Evolutionary conservation across 2,888 invertebrate species (phyloP).

Genomic region (Formica aserva): DNA sequence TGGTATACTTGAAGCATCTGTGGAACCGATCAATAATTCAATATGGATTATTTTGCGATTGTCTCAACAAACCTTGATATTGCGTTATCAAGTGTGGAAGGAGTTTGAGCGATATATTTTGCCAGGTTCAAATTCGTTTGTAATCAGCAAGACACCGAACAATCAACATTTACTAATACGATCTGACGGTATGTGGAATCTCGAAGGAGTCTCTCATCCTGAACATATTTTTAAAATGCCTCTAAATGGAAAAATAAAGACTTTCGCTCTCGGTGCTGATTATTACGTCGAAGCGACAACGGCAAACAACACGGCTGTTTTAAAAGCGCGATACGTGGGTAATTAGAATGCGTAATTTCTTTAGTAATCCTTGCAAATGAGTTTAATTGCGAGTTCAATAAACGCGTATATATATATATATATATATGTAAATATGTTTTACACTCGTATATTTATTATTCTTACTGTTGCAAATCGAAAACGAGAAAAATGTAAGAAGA

Average conservation of each 20-base stretch:
- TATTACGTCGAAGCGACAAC: constrained; percentile 70
- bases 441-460: constrained; percentile 10
- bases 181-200: constrained; percentile 79
- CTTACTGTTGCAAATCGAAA: neutral
- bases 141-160: constrained; percentile 61
- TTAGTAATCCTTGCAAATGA: neutral
- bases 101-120: constrained; percentile 70
- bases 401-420: neutral
- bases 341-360: constrained; percentile 54
- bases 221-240: constrained; percentile 63
- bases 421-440: constrained; percentile 21
- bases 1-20: constrained; percentile 71
- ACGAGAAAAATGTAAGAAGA: neutral
- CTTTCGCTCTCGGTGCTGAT: constrained; percentile 59
- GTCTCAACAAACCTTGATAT: constrained; percentile 70
- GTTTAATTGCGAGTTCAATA: neutral
- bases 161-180: constrained; percentile 76
- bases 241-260: constrained; percentile 66
- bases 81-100: constrained; percentile 74
- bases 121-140: constrained; percentile 65
- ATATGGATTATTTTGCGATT: constrained; percentile 77
- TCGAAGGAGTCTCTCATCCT: constrained; percentile 76
- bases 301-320: constrained; percentile 62
- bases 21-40: constrained; percentile 56
- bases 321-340: constrained; percentile 74